A percentile compares a stretch with the other conserved stretches of the same genome.
Conservation (phyloP, 2,888 invertebrate genomes). For the Psylliodes chrysocephalus region DNA sequence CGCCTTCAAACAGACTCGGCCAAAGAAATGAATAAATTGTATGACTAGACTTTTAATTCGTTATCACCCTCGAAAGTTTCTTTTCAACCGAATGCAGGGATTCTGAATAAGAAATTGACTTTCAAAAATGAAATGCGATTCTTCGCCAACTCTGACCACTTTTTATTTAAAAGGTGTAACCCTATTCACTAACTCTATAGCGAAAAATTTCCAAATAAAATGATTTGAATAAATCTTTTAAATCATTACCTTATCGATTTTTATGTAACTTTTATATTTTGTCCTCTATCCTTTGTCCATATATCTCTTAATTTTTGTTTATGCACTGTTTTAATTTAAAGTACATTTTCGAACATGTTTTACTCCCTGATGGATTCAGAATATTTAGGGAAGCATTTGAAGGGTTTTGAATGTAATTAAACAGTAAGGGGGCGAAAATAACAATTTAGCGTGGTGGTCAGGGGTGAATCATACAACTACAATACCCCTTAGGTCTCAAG, state of each 20-base stretch:
- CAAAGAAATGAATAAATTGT: constrained; percentile 29
- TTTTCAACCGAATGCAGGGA: background rate
- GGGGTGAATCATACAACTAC: constrained; percentile 33
- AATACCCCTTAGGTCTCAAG: constrained; percentile 1
- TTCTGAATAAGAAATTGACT: background rate
- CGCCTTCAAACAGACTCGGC: constrained; percentile 26
- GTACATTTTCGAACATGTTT: constrained; percentile 8
- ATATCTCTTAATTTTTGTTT: too few species aligned
- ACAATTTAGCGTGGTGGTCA: constrained; percentile 53
- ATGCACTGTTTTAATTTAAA: too few species aligned
- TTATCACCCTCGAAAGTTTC: constrained; percentile 5
- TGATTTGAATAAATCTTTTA: too few species aligned
- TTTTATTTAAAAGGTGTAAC: too few species aligned
- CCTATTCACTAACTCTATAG: too few species aligned
- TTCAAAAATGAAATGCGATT: background rate
- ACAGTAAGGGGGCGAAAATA: constrained; percentile 52
- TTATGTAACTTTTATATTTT: too few species aligned
- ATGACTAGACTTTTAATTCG: constrained; percentile 34
- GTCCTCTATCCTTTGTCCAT: too few species aligned
- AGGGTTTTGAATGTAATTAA: constrained; percentile 47
- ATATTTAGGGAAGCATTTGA: constrained; percentile 32
- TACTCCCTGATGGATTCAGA: constrained; percentile 18
- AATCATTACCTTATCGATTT: too few species aligned
- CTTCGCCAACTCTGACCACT: too few species aligned
- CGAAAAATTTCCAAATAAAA: too few species aligned